Percentiles rank a stretch among this genome's conserved stretches.
Conservation (phyloP, 2,797 vertebrate species). For the Oryzias dopingdopingensis region DNA sequence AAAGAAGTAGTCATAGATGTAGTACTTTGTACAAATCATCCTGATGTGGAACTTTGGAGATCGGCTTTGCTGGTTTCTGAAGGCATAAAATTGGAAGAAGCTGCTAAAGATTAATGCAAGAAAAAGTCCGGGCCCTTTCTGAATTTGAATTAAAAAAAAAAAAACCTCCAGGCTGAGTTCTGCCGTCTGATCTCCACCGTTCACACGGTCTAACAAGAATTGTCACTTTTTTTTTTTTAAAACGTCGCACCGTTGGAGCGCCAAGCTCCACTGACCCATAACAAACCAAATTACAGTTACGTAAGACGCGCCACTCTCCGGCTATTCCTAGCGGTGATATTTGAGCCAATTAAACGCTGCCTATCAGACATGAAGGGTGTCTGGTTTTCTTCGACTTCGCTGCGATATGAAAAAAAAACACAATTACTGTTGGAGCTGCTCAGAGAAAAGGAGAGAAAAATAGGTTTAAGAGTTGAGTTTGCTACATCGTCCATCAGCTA, state of each 20-base stretch:
- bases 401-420: conserved; percentile 37
- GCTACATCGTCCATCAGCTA: too few species aligned
- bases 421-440: conserved; percentile 41
- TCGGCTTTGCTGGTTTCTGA: not conserved
- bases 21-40: too few species aligned
- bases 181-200: conserved; percentile 41
- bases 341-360: conserved; percentile 62
- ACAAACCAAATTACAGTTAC: conserved; percentile 63
- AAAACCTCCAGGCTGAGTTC: conserved; percentile 31
- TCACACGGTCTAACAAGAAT: conserved; percentile 57
- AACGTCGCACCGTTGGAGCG: conserved; percentile 31
- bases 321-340: conserved; percentile 57
- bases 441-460: conserved; percentile 1
- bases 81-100: conserved; percentile 15
- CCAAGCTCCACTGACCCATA: conserved; percentile 61
- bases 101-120: conserved; percentile 11
- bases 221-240: conserved; percentile 37
- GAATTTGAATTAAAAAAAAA: not conserved
- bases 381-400: conserved; percentile 47
- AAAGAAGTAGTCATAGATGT: not conserved
- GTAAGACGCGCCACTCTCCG: conserved; percentile 44
- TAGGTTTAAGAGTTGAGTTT: not conserved
- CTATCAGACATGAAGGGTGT: conserved; percentile 56
- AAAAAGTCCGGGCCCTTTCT: not conserved
- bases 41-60: not conserved